A percentile compares a stretch with the other conserved stretches of the same genome.
Evolutionary conservation across 2,888 invertebrate species (phyloP).

Genomic region (Hirtodrosophila trivittata): DNA sequence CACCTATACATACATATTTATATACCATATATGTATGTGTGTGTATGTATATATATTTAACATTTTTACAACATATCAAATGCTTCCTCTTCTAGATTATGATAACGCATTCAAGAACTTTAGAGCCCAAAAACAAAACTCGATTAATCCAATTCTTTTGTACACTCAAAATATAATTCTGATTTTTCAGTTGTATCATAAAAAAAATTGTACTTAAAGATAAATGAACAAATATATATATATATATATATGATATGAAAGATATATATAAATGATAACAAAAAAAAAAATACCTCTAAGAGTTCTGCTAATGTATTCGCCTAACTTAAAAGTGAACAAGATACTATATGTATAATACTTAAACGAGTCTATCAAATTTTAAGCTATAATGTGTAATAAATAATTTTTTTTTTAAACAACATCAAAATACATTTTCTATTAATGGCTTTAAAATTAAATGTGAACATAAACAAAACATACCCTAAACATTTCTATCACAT

Average conservation of each 20-base stretch:
- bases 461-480: conserved; percentile 27
- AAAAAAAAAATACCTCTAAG: conserved; percentile 52
- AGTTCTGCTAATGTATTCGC: conserved; percentile 59
- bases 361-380: conserved; percentile 48
- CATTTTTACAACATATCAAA: conserved; percentile 82
- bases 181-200: conserved; percentile 13
- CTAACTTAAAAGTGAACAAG: conserved; percentile 32
- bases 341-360: conserved; percentile 44
- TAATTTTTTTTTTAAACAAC: conserved; percentile 63
- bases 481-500: neutral
- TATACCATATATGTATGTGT: conserved; percentile 21
- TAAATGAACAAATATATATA: conserved; percentile 27
- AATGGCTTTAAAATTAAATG: conserved; percentile 73
- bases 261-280: too few species aligned
- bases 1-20: conserved; percentile 24
- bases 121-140: conserved; percentile 4
- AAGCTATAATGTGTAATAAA: conserved; percentile 63
- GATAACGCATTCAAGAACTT: conserved; percentile 31
- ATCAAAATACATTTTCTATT: conserved; percentile 57
- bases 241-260: too few species aligned
- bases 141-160: conserved; percentile 7
- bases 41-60: conserved; percentile 38
- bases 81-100: conserved; percentile 78
- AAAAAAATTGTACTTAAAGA: conserved; percentile 17
- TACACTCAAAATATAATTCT: conserved; percentile 1